Evolutionary conservation across 2,888 invertebrate genomes (phyloP).

Genomic region (Cotesia congregata): DNA sequence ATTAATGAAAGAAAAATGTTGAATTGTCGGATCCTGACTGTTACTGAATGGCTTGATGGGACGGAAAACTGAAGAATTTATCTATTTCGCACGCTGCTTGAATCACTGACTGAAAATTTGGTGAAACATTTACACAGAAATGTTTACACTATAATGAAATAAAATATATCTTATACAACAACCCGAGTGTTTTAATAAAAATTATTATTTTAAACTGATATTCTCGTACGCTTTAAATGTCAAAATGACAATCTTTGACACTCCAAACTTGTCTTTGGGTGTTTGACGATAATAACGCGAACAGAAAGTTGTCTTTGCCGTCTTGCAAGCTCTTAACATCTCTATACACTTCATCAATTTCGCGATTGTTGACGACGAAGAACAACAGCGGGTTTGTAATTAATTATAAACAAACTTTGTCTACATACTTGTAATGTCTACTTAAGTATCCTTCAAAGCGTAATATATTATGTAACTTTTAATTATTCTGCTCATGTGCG

Average conservation of each 20-base stretch:
- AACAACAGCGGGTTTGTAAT: conserved; percentile 9
- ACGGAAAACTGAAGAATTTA: conserved; percentile 29
- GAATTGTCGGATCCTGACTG: conserved; percentile 4
- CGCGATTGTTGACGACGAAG: conserved; percentile 6
- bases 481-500: background rate
- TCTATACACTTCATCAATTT: conserved; percentile 7
- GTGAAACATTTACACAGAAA: background rate
- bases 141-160: background rate
- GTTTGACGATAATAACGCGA: background rate
- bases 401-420: conserved; percentile 29
- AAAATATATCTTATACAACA: background rate
- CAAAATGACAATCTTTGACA: conserved; percentile 8
- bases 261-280: conserved; percentile 7
- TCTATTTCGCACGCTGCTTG: conserved; percentile 29
- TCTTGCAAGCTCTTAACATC: conserved; percentile 1
- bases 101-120: conserved; percentile 23
- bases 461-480: background rate
- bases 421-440: background rate
- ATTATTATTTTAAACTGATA: background rate
- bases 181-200: background rate
- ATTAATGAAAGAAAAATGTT: conserved; percentile 35
- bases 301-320: conserved; percentile 5
- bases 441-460: background rate
- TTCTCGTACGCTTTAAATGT: background rate
- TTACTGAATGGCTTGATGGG: conserved; percentile 19